These are phyloP conservation scores for Amia ocellicauda DNA, from an alignment of 2,113 vertebrate species.

Conservation along the genomic window DNA sequence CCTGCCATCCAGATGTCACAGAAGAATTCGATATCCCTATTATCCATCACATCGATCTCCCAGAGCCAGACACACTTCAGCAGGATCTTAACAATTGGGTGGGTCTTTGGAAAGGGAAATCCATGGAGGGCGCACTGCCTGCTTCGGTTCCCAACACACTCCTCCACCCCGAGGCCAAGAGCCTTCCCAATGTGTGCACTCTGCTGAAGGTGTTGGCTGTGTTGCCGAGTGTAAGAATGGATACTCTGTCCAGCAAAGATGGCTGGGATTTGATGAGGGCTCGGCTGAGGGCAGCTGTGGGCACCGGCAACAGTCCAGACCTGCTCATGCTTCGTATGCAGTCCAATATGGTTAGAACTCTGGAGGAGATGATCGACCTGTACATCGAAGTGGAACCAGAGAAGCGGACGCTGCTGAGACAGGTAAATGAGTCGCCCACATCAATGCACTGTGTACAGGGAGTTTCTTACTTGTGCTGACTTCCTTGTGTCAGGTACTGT, in stretches of 20 bases:
- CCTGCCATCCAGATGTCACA: constrained; percentile 83
- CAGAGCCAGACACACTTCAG: constrained; percentile 80
- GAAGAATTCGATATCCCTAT: constrained; percentile 77
- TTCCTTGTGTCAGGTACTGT: too few relatives aligned
- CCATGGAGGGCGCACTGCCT: constrained; percentile 83
- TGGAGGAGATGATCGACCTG: constrained; percentile 85
- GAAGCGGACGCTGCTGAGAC: constrained; percentile 53
- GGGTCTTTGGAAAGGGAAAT: constrained; percentile 86
- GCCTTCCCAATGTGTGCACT: constrained; percentile 78
- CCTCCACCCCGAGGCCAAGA: constrained; percentile 81
- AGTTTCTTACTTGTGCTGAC: too few relatives aligned
- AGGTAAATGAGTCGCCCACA: constrained; percentile 46
- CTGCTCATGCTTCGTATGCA: constrained; percentile 84
- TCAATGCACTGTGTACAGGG: too few relatives aligned
- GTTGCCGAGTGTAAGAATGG: constrained; percentile 86
- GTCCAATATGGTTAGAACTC: constrained; percentile 72
- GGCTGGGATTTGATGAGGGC: constrained; percentile 79
- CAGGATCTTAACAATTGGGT: constrained; percentile 88
- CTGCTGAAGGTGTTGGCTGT: constrained; percentile 84
- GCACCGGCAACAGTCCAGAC: constrained; percentile 70
- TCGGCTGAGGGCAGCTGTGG: constrained; percentile 74
- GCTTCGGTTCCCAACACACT: constrained; percentile 86
- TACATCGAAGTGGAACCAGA: constrained; percentile 79
- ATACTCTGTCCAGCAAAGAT: constrained; percentile 80
- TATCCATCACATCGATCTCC: constrained; percentile 79